Evolutionary conservation across 1,140 invertebrate species (phyloP), one percentile per base, ranked within the genome.

Genomic region (Uloborus diversus): DNA sequence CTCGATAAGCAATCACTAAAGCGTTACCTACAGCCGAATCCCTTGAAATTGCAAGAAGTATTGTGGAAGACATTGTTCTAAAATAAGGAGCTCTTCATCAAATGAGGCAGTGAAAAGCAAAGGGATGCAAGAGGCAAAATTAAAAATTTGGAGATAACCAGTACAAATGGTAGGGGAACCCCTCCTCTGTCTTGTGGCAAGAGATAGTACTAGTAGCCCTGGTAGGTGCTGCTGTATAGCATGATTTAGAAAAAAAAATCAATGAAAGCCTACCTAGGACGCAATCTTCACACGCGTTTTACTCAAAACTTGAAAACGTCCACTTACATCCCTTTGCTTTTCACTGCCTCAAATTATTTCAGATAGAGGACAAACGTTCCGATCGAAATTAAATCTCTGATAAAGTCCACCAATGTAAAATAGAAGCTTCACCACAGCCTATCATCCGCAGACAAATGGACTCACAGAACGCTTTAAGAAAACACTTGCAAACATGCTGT

Each of bases 1-100:
- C 62, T 0, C n/a, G 62, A 37, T 49, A 7, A 17, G 14, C 62
- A 35, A 28, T 66, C 5, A 66, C 35, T 9, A 37, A 25, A 4
- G 62, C 62, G 3, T 5, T 66, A 13, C 62, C 62, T 3, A 66
- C 62, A 27, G 62, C 1, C 7, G 33, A n/a, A 23, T 33, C 33
- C 17, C 3, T 9, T 3, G 9, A 66, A 30, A 79, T 86, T 9
- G 83, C 82, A 7, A 81, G 84, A 25, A 82, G 82, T 23, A 49
- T 86, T 2, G 56, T 82, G 3, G 56, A 84, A 17, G 51, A 80
- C 7, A 79, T 84, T 13, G 7, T 84, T 7, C 32, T 70, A 7
- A 47, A 61, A 17, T 64, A 82, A 32, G 83, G 83, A 9, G 47
- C 68, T 7, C n/a, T n/a, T n/a, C n/a, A n/a, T n/a, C n/a, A n/a